These are phyloP conservation scores for Habroteleia sp. DNA, from an alignment of 2,888 invertebrate species.

Conservation along the genomic window DNA sequence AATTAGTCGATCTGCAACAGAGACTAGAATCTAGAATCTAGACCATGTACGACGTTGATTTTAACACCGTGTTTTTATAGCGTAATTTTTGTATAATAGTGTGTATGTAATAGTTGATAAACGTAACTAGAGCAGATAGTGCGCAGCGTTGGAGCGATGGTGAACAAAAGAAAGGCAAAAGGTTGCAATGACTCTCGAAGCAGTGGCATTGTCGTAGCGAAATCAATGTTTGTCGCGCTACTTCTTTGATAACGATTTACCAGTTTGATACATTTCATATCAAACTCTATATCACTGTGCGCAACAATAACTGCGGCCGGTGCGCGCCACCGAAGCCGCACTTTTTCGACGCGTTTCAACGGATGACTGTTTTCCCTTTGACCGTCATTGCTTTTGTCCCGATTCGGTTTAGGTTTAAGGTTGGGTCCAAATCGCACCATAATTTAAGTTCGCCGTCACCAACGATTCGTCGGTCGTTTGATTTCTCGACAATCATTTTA, in stretches of 20 bases:
- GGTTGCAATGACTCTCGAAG: slow-evolving; percentile 30
- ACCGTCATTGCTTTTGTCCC: slow-evolving; percentile 18
- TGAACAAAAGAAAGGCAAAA: slow-evolving; percentile 13
- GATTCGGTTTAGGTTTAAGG: slow-evolving; percentile 7
- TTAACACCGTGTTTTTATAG: slow-evolving; percentile 64
- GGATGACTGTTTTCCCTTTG: slow-evolving; percentile 45
- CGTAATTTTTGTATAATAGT: slow-evolving; percentile 63
- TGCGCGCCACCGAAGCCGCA: slow-evolving; percentile 5
- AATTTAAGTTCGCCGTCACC: background rate
- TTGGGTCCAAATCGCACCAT: slow-evolving; percentile 7
- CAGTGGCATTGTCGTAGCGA: slow-evolving; percentile 42
- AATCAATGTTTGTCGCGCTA: slow-evolving; percentile 50
- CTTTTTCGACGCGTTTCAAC: slow-evolving; percentile 56
- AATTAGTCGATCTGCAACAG: slow-evolving; percentile 52
- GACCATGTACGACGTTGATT: slow-evolving; percentile 52
- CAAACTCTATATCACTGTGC: slow-evolving; percentile 62
- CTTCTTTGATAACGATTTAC: slow-evolving; percentile 63
- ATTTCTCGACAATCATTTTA: slow-evolving; percentile 38
- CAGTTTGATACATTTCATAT: slow-evolving; percentile 64
- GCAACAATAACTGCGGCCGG: slow-evolving; percentile 55
- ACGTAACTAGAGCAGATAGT: slow-evolving; percentile 17
- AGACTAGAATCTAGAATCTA: slow-evolving; percentile 57
- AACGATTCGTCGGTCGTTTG: no score
- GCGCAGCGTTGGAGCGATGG: no score
- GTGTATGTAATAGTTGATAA: slow-evolving; percentile 57